A percentile compares a stretch with the other conserved stretches of the same genome.
These are phyloP conservation scores for Drosophila mayri DNA, from an alignment of 1,140 invertebrate species.

Conservation along the genomic window DNA sequence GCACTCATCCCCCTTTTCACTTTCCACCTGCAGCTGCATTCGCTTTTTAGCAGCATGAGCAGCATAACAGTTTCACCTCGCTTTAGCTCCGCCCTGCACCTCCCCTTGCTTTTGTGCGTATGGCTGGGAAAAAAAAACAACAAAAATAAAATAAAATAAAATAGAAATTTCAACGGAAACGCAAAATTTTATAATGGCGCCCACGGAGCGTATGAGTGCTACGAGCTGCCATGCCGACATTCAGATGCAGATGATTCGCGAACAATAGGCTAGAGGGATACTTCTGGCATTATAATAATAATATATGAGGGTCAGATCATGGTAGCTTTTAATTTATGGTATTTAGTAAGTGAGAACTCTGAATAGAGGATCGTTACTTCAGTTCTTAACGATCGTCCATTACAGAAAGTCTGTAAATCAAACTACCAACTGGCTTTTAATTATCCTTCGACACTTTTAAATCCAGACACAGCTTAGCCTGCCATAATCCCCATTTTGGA, in stretches of 20 bases:
- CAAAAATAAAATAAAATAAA: constrained; percentile 34
- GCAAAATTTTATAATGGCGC: constrained; percentile 60
- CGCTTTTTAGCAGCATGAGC: constrained; percentile 53
- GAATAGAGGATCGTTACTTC: not conserved
- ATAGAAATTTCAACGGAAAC: constrained; percentile 58
- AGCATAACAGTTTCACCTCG: constrained; percentile 45
- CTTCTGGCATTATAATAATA: not conserved
- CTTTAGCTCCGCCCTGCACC: constrained; percentile 7
- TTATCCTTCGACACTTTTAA: constrained; percentile 1
- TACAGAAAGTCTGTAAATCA: not conserved
- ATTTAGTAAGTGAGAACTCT: not conserved
- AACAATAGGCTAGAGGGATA: constrained; percentile 18
- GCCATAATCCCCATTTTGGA: constrained; percentile 44
- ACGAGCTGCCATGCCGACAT: constrained; percentile 41
- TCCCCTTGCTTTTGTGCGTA: constrained; percentile 21
- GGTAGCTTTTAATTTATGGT: not conserved
- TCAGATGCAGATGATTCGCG: constrained; percentile 27
- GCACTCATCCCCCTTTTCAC: constrained; percentile 4
- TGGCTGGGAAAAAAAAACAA: not conserved
- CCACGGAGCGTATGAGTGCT: constrained; percentile 49
- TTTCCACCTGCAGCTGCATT: constrained; percentile 29
- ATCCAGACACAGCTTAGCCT: constrained; percentile 23
- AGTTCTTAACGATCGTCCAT: not conserved
- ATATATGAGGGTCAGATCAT: constrained; percentile 1
- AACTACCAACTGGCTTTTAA: constrained; percentile 1